Evolutionary conservation across 2,797 vertebrate species (phyloP).

Genomic region (Gambelia wislizenii): DNA sequence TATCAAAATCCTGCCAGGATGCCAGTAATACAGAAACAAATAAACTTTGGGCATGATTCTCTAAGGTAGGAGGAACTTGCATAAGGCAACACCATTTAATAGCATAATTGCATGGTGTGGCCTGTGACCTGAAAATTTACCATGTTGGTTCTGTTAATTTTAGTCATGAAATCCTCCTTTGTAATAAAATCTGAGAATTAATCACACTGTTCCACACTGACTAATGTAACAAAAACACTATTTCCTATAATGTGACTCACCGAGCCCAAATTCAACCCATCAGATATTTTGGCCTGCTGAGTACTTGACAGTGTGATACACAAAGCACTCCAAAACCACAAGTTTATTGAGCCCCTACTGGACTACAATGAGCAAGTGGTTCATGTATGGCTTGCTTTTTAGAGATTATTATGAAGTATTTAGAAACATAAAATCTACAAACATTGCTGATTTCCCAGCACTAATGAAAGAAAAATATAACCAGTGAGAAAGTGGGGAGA

Average conservation of each 20-base stretch:
- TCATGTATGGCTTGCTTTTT: too few relatives aligned
- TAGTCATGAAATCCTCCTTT: neutral
- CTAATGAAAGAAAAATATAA: neutral
- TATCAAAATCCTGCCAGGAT: slow-evolving; percentile 13
- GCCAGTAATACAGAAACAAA: neutral
- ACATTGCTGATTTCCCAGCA: neutral
- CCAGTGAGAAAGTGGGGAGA: neutral
- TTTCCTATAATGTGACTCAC: neutral
- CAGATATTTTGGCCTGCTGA: neutral
- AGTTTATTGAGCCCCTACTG: neutral
- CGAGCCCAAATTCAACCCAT: neutral
- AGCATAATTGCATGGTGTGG: neutral
- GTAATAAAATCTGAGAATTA: neutral
- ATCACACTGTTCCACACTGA: neutral
- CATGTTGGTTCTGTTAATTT: neutral
- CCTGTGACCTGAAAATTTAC: neutral
- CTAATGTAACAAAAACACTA: neutral
- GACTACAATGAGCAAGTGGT: too few relatives aligned
- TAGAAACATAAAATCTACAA: neutral
- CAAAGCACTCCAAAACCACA: neutral
- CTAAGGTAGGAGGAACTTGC: neutral
- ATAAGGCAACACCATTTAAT: neutral
- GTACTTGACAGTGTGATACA: neutral
- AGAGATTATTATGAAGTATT: neutral
- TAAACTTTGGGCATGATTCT: slow-evolving; percentile 25